phyloP scores from a whole-genome alignment of 2,888 invertebrate genomes.

The Apamea crenata region DNA sequence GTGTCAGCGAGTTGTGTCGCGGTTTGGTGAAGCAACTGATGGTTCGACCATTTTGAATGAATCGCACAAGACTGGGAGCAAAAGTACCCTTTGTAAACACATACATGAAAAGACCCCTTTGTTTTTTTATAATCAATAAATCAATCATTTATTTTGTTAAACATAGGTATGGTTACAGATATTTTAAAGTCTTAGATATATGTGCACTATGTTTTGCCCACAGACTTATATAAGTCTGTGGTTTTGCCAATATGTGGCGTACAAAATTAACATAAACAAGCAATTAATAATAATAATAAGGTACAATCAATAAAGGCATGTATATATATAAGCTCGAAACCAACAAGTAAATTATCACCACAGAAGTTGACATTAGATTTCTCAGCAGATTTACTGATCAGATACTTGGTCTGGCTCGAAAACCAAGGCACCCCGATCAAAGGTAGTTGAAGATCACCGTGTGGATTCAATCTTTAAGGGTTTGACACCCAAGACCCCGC shows the following conservation, averaged over 20 bases:
- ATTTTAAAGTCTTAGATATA: too few relatives aligned
- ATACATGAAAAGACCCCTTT: neutral
- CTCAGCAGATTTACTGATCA: neutral
- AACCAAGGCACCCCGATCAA: neutral
- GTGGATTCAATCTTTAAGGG: neutral
- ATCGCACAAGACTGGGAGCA: neutral
- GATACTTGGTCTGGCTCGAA: neutral
- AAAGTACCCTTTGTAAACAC: neutral
- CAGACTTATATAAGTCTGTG: too few relatives aligned
- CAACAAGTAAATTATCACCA: neutral
- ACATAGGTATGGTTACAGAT: too few relatives aligned
- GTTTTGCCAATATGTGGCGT: too few relatives aligned
- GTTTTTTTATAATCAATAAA: too few relatives aligned
- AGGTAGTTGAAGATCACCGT: neutral
- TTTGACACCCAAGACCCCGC: too few relatives aligned
- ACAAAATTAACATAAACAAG: too few relatives aligned
- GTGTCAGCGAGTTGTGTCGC: neutral
- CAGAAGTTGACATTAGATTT: neutral
- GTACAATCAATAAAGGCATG: too few relatives aligned
- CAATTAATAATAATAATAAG: too few relatives aligned
- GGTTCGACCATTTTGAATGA: neutral
- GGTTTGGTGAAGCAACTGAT: slow-evolving; percentile 31
- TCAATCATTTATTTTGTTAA: too few relatives aligned
- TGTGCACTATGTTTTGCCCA: too few relatives aligned
- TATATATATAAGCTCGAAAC: too few relatives aligned